Evolutionary conservation across 2,888 invertebrate genomes (phyloP).

Genomic region (Branchellion lobata): DNA sequence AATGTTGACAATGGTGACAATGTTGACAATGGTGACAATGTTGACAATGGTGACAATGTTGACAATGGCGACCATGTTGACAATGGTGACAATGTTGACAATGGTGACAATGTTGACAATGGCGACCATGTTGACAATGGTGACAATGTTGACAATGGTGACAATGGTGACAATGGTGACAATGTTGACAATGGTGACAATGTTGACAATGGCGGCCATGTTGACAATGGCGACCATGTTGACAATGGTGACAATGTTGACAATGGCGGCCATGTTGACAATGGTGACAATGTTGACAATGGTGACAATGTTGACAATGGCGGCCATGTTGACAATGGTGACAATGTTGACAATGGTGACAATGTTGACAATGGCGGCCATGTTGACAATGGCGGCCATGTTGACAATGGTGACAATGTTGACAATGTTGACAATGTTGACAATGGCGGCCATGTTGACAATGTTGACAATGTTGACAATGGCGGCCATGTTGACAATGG

Average conservation of each 20-base stretch:
- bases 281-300: no score
- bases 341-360: no score
- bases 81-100: neutral
- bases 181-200: neutral
- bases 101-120: neutral
- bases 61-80: neutral
- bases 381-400: no score
- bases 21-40: neutral
- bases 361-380: no score
- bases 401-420: no score
- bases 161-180: neutral
- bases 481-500: no score
- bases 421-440: no score
- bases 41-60: neutral
- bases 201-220: neutral
- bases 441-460: no score
- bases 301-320: no score
- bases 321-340: no score
- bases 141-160: neutral
- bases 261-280: no score
- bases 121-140: neutral
- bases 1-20: neutral
- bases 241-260: neutral
- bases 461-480: no score
- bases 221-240: neutral